Conservation (phyloP, 2,797 vertebrate species). For the Somateria mollissima region DNA sequence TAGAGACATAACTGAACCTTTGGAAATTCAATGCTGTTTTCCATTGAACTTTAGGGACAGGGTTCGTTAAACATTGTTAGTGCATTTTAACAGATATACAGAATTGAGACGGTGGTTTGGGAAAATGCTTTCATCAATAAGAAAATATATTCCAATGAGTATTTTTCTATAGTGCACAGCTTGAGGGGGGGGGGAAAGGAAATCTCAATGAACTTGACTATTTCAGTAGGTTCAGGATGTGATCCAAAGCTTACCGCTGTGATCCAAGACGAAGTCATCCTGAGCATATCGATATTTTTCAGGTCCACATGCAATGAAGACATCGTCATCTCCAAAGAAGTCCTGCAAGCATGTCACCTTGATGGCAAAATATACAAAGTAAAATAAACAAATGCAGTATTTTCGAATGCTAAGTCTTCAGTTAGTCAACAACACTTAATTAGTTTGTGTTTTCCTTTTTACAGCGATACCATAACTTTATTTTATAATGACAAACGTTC, state of each 20-base stretch:
- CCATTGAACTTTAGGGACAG: not conserved
- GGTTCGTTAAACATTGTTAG: not conserved
- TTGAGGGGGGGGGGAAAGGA: accelerated
- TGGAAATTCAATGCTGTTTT: not conserved
- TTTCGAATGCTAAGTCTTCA: not conserved
- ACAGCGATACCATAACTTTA: not conserved
- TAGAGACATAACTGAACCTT: not conserved
- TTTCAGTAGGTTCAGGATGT: conserved; percentile 18
- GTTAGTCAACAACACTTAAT: not conserved
- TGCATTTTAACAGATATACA: not conserved
- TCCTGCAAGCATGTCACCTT: conserved; percentile 95
- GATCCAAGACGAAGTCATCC: conserved; percentile 97
- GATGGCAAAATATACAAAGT: conserved; percentile 49
- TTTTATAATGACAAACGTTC: not conserved
- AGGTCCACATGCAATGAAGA: conserved; percentile 95
- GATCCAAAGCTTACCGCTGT: conserved; percentile 87
- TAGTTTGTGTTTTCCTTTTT: not conserved
- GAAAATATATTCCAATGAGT: not conserved
- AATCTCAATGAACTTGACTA: not conserved
- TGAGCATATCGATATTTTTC: conserved; percentile 96
- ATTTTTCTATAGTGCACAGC: not conserved
- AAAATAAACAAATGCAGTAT: not conserved
- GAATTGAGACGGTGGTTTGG: not conserved
- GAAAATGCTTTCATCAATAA: not conserved
- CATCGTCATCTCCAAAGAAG: conserved; percentile 96